Evolutionary conservation across 1,140 invertebrate genomes (phyloP), one percentile per base, ranked within the genome.

Genomic region (Drosophila dunni): DNA sequence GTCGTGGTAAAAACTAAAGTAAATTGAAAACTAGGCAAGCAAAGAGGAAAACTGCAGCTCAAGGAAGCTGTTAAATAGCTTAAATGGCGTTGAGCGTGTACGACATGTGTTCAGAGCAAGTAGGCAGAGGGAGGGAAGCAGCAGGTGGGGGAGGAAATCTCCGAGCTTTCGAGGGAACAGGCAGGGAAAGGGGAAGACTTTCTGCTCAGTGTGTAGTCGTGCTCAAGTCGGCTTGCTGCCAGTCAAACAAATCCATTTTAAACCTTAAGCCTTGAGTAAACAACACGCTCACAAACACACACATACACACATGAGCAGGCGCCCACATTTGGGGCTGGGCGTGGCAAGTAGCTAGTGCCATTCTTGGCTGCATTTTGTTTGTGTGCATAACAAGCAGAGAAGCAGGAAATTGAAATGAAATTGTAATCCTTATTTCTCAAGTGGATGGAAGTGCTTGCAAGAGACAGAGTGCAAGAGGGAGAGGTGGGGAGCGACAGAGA

Each of bases 201-300:
- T 64, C 48, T 65, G 73, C 65, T 45, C 63, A 29, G 66, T 73
- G 51, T 73, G 68, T 60, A 54, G 48, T 79, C 76, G 69, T 83
- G 68, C 79, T 82, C 68, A 82, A 84, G 81, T 66, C 80, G 79
- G 80, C 77, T 71, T 60, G 72, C 72, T 83, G 81, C 76, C 76
- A 83, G 74, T 83, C 74, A 85, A 84, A 80, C 81, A 85, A 85
- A 84, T 85, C 81, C 81, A 84, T 78, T 84, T 77, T 78, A 83
- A 83, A 73, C 74, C 81, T 75, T 84, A 84, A 85, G 70, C 64
- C 81, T 74, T 78, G 64, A 75, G 81, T 80, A 84, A 84, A 80
- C 81, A 85, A 79, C 78, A 73, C 68, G 67, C 74, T 64, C 58
- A 67, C 50, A 73, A 40, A 42, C 54, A 66, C 53, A 51, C 33